Percentiles rank a stretch among this genome's conserved stretches.
Conservation (phyloP, 2,113 vertebrate species). For the Peucedramus taeniatus region DNA sequence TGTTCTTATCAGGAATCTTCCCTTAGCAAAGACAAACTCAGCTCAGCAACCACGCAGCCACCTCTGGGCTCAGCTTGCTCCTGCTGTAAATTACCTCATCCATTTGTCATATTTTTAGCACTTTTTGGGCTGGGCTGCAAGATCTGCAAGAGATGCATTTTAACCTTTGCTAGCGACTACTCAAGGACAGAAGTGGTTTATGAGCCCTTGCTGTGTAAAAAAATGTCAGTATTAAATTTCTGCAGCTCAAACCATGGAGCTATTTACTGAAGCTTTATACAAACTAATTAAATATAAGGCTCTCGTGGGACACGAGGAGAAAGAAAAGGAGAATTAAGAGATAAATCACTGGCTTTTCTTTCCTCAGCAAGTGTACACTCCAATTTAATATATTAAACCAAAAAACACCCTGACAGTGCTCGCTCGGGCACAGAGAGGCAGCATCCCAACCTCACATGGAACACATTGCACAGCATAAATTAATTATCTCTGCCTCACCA, state of each 20-base stretch:
- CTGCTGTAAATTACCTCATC: background rate
- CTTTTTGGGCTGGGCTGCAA: background rate
- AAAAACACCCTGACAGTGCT: background rate
- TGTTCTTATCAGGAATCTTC: background rate
- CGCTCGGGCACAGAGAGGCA: background rate
- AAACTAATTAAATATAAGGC: constrained; percentile 76
- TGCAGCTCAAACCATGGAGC: constrained; percentile 11
- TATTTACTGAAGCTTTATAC: constrained; percentile 69
- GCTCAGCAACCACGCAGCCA: background rate
- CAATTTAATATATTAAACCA: constrained; percentile 36
- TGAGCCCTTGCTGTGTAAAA: background rate
- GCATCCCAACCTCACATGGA: background rate
- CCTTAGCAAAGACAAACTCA: background rate
- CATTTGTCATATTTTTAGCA: background rate
- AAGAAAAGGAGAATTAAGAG: constrained; percentile 26
- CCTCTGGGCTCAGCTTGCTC: background rate
- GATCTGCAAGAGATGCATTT: background rate
- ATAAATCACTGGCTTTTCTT: constrained; percentile 26
- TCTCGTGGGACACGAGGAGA: constrained; percentile 42
- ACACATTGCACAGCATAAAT: background rate
- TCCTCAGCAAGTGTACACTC: constrained; percentile 1
- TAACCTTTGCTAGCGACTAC: background rate
- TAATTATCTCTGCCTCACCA: constrained; percentile 38
- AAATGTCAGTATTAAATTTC: background rate
- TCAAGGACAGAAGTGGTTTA: background rate